These are phyloP conservation scores for Amphipoea lucens DNA, from an alignment of 2,888 invertebrate species.

Conservation along the genomic window DNA sequence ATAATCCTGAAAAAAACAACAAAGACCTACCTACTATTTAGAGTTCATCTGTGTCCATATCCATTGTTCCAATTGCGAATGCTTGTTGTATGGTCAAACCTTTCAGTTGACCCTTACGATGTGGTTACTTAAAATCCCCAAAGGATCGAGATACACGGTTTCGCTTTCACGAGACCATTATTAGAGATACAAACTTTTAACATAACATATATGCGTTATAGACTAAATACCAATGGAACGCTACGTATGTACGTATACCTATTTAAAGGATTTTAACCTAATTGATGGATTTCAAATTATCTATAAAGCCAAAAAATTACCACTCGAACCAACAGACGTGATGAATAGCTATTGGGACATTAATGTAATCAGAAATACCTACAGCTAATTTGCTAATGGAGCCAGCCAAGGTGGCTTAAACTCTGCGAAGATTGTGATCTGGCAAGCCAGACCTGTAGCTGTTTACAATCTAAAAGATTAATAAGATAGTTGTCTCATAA, in stretches of 20 bases:
- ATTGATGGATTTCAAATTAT: constrained; percentile 41
- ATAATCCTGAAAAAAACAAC: constrained; percentile 15
- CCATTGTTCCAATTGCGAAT: constrained; percentile 71
- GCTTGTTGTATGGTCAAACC: constrained; percentile 85
- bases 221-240: constrained; percentile 45
- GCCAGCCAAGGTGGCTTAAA: constrained; percentile 73
- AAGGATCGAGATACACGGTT: constrained; percentile 85
- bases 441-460: constrained; percentile 60
- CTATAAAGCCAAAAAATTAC: constrained; percentile 35
- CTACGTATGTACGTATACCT: neutral
- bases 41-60: constrained; percentile 52
- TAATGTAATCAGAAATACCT: constrained; percentile 73
- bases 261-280: constrained; percentile 28
- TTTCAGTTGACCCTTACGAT: constrained; percentile 85
- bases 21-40: constrained; percentile 34
- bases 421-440: constrained; percentile 80
- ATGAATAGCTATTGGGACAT: constrained; percentile 70
- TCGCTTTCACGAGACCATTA: constrained; percentile 84
- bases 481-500: constrained; percentile 29
- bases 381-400: constrained; percentile 85
- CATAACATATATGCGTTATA: constrained; percentile 59
- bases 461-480: constrained; percentile 46
- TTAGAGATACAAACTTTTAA: constrained; percentile 67
- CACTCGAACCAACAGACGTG: constrained; percentile 33
- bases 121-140: constrained; percentile 84